Base-by-base conservation (phyloP, 2,797 vertebrate genomes). In the Acanthis flammea region DNA sequence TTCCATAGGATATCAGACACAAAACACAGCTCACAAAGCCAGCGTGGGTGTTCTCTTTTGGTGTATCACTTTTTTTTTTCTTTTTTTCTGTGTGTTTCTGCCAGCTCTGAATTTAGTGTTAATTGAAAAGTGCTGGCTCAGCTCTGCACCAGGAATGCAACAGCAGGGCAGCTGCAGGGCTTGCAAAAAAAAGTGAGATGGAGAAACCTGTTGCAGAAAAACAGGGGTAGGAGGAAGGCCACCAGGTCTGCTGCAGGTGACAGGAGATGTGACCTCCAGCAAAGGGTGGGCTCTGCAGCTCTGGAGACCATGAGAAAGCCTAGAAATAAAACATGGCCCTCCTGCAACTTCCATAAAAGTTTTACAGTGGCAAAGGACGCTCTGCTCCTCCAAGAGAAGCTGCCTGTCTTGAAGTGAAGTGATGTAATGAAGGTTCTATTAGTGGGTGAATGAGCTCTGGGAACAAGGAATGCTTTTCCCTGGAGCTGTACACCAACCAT, bases 231-330 rank as follows among this genome's bases (percentile, higher is more conserved):
- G 27, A 9, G 41, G 41, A 42, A 42, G 41, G 16, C 41, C 2
- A 1, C 6, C 54, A 53, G 17, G 14, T 13, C 28, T 51, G 50
- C 51, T 3, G 0, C 0, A 0, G 24, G 30, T 0, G 1, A 39
- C 3, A 39, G 0, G 6, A 72, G 47, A 55, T 9, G 24, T n/a
- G n/a, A n/a, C 9, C 28, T 31, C 28, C 4, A 9, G 10, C 44
- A 82, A 42, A 68, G 10, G 27, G 6, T 19, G 24, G 15, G 22
- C 28, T 33, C 44, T 55, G 61, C 3, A 5, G 30, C 1, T 35
- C 1, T 39, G 48, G 35, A 86, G 22, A 71, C 5, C 25, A 12
- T 0, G 0, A 3, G 28, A 30, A 15, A 63, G 8, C 9, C 33
- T 4, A 61, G 24, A 41, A 72, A 87, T 12, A 47, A 83, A 66